Evolutionary conservation across 1,140 invertebrate species (phyloP), one percentile per base, ranked within the genome.

Genomic region (Phocides pigmalion): DNA sequence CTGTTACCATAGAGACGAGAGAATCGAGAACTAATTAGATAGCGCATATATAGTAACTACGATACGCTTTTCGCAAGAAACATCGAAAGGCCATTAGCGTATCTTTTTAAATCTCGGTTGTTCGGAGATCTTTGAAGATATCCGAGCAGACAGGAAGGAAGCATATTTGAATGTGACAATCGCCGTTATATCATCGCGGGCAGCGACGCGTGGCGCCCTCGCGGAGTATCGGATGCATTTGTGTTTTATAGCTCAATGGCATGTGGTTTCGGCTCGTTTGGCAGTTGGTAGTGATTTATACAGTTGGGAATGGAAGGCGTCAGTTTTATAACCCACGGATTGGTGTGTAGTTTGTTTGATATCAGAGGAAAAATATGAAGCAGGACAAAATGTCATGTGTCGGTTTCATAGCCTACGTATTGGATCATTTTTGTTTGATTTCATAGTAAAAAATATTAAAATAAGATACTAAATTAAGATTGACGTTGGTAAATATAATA

Each of bases 111-210:
- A 66, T 58, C 61, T 39, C 37, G 41, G 17, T 47, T 63, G 41
- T 37, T 64, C 50, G 19, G 41, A 64, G 62, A 64, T 64, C 62
- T 64, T 56, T 64, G 50, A 70, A 73, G 66, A 70, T 58, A 58
- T 17, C 53, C 16, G 49, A 58, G 62, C 46, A 74, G 72, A 68
- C 72, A 70, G 72, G 68, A 74, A 70, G 72, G 72, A 74, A 70
- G 59, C 39, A 74, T 68, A 70, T 74, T 70, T 74, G 62, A 74
- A 67, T 64, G 68, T 64, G 68, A 74, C 68, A 70, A 72, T 71
- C 44, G 61, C 66, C 54, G 63, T 70, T 70, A 74, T 68, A 70
- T 68, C 62, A 74, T 68, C 63, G 58, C 54, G 51, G 65, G 68
- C 58, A 62, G 51, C 59, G 59, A 62, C 58, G 62, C 68, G 68